phyloP scores from a whole-genome alignment of 2,888 invertebrate species.

The Pardosa pseudoannulata region DNA sequence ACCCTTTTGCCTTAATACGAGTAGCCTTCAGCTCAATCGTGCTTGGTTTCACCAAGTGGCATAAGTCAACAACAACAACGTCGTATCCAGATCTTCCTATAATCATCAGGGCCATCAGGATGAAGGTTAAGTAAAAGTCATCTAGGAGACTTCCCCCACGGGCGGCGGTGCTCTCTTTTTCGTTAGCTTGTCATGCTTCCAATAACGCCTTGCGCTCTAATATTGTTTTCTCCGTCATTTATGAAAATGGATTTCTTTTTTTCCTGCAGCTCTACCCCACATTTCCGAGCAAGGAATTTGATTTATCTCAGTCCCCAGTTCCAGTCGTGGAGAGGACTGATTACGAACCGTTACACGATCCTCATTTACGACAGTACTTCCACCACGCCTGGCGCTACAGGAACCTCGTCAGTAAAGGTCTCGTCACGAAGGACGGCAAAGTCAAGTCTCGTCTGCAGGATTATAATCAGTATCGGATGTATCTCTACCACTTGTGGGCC shows the following conservation, averaged over 20 bases:
- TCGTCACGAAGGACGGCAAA: conserved; percentile 31
- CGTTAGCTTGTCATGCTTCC: too few relatives aligned
- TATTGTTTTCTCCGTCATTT: too few relatives aligned
- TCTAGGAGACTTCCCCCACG: too few relatives aligned
- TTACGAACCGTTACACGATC: conserved; percentile 38
- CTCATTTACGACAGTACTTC: conserved; percentile 16
- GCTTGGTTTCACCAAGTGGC: too few relatives aligned
- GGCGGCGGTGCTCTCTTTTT: too few relatives aligned
- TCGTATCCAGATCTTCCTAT: too few relatives aligned
- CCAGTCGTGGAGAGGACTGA: not conserved
- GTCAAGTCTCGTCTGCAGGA: conserved; percentile 24
- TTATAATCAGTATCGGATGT: conserved; percentile 40
- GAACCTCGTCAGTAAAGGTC: conserved; percentile 21
- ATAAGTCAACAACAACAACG: too few relatives aligned
- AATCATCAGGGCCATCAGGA: too few relatives aligned
- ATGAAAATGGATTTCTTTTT: not conserved
- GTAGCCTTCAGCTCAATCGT: too few relatives aligned
- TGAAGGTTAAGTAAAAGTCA: too few relatives aligned
- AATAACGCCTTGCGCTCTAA: too few relatives aligned
- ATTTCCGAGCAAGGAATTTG: conserved; percentile 37
- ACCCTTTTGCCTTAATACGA: too few relatives aligned
- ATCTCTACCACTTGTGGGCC: conserved; percentile 37
- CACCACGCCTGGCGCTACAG: not conserved
- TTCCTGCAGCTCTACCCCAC: conserved; percentile 7
- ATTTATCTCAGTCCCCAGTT: not conserved